phyloP scores from a whole-genome alignment of 2,888 invertebrate species.

The Calameuta filiformis region DNA sequence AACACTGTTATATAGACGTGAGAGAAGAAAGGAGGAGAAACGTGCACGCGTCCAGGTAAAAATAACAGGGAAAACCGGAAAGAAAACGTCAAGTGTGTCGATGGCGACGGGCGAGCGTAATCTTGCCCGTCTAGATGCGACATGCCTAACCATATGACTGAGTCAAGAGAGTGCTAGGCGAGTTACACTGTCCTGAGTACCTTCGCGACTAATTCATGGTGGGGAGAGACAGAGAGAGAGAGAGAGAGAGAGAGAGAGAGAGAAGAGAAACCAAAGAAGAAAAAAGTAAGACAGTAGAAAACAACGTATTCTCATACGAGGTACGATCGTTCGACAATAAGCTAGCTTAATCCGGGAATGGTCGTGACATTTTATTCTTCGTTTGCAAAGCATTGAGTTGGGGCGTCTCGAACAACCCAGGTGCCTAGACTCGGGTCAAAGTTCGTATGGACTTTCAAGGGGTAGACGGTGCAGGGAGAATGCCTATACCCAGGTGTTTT shows the following conservation, averaged over 20 bases:
- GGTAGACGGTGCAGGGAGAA: background rate
- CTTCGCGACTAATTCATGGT: background rate
- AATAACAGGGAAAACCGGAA: background rate
- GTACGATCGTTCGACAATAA: background rate
- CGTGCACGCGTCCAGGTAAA: background rate
- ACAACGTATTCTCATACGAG: background rate
- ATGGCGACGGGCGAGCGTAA: background rate
- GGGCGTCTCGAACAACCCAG: too few species aligned
- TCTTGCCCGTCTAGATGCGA: background rate
- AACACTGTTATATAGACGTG: background rate
- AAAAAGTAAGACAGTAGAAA: background rate
- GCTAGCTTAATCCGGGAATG: background rate
- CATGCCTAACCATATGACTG: background rate
- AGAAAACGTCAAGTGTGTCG: background rate
- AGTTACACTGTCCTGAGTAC: background rate
- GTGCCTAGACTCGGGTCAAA: background rate
- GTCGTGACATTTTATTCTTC: too few species aligned
- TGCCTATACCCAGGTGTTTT: background rate
- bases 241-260: background rate
- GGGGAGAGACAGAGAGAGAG: slow-evolving; percentile 2
- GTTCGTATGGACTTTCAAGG: background rate
- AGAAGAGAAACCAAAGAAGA: background rate
- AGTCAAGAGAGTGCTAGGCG: background rate
- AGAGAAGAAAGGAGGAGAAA: background rate
- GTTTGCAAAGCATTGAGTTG: too few species aligned